Conservation (phyloP, 1,140 invertebrate genomes). For the Lepeophtheirus salmonis region DNA sequence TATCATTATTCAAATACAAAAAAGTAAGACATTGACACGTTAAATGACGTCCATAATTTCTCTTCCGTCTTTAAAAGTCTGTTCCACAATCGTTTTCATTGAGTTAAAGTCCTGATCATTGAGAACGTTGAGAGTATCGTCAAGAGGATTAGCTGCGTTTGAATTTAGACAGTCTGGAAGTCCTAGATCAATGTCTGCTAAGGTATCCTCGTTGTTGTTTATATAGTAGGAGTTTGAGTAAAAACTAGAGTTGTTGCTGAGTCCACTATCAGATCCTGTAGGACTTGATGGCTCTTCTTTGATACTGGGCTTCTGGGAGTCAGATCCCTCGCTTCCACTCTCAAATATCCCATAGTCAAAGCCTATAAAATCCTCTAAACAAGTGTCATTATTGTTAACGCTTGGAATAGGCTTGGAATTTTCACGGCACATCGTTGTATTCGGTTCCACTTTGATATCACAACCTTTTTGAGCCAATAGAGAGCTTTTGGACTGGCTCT, state of each 20-base stretch:
- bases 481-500: not conserved
- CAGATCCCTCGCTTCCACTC: not conserved
- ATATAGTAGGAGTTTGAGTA: not conserved
- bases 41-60: slow-evolving; percentile 11
- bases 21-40: not conserved
- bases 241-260: not conserved
- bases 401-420: not conserved
- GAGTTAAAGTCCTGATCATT: slow-evolving; percentile 13
- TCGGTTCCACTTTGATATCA: not conserved
- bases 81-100: slow-evolving; percentile 12
- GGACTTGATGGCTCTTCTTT: not conserved
- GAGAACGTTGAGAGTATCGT: not conserved
- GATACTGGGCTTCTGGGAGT: not conserved
- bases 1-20: not conserved
- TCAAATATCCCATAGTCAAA: not conserved
- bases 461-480: not conserved
- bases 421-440: not conserved
- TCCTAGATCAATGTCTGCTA: not conserved
- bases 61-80: slow-evolving; percentile 10
- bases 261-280: not conserved
- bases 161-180: not conserved
- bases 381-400: not conserved
- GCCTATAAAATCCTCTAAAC: not conserved
- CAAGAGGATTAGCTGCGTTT: not conserved
- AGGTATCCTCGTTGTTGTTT: not conserved